Conservation (phyloP, 2,797 vertebrate species). For the Microctenopoma stevenorrisi region DNA sequence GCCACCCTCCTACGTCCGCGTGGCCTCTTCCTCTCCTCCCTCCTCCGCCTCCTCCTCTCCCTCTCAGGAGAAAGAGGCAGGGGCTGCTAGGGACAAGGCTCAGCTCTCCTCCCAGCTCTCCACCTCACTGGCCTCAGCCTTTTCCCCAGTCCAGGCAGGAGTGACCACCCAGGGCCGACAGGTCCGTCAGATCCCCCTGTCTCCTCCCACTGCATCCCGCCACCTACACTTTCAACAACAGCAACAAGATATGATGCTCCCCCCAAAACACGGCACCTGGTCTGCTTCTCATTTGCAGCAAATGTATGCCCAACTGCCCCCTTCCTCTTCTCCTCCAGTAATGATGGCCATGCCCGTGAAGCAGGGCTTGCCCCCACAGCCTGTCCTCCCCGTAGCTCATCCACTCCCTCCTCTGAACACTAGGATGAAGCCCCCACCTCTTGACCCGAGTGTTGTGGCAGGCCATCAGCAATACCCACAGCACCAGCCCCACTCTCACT, state of each 20-base stretch:
- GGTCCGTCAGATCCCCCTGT: constrained; percentile 87
- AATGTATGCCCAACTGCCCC: constrained; percentile 80
- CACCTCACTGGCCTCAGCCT: constrained; percentile 83
- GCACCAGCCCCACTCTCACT: constrained; percentile 67
- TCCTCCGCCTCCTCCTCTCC: constrained; percentile 76
- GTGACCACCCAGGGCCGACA: constrained; percentile 76
- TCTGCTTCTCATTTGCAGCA: constrained; percentile 83
- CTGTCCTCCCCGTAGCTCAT: constrained; percentile 80
- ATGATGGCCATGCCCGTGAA: constrained; percentile 80
- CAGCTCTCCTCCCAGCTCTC: constrained; percentile 87
- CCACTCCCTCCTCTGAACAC: constrained; percentile 81
- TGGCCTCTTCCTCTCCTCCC: constrained; percentile 81
- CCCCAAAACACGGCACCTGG: constrained; percentile 84
- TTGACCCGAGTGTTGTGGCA: constrained; percentile 62
- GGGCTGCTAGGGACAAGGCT: constrained; percentile 77
- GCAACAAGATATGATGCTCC: constrained; percentile 72
- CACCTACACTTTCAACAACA: constrained; percentile 71
- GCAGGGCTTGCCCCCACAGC: constrained; percentile 78
- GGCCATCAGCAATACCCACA: constrained; percentile 71
- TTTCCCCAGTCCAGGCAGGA: constrained; percentile 85
- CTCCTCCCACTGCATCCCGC: constrained; percentile 80
- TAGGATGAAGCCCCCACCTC: constrained; percentile 78
- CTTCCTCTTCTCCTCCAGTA: constrained; percentile 79
- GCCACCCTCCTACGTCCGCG: constrained; percentile 82
- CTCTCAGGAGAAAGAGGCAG: constrained; percentile 78